Conservation (phyloP, 2,797 vertebrate genomes). For the Miichthys miiuy region DNA sequence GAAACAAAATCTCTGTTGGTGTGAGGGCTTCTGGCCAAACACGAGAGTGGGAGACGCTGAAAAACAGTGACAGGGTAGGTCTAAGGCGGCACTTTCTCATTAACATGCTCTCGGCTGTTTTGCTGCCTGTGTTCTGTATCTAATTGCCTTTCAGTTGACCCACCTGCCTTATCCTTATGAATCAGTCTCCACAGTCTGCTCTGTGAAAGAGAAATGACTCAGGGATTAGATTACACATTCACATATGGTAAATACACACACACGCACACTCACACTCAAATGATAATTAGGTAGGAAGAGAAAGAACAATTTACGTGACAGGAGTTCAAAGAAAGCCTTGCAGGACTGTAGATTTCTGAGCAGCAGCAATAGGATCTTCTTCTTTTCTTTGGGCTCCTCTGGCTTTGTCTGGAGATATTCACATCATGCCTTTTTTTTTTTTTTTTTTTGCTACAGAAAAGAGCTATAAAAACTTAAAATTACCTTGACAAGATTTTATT, state of each 20-base stretch:
- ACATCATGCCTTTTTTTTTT: slow-evolving; percentile 39
- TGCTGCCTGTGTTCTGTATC: slow-evolving; percentile 27
- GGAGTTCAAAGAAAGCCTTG: slow-evolving; percentile 42
- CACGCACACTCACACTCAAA: too few relatives aligned
- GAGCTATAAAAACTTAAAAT: slow-evolving; percentile 29
- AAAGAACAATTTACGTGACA: slow-evolving; percentile 24
- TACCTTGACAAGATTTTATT: slow-evolving; percentile 15
- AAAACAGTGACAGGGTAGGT: slow-evolving; percentile 10
- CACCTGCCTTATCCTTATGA: slow-evolving; percentile 21
- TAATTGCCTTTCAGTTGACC: slow-evolving; percentile 50
- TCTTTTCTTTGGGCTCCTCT: slow-evolving; percentile 33
- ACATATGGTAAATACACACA: neutral
- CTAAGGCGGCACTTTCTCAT: slow-evolving; percentile 36
- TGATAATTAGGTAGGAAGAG: slow-evolving; percentile 33
- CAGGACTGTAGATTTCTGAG: slow-evolving; percentile 17
- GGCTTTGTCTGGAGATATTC: slow-evolving; percentile 20
- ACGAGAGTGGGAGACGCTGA: slow-evolving; percentile 19
- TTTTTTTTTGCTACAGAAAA: slow-evolving; percentile 46
- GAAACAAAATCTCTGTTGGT: slow-evolving; percentile 25
- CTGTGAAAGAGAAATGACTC: slow-evolving; percentile 28
- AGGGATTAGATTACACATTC: slow-evolving; percentile 10
- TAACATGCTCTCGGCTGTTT: slow-evolving; percentile 24
- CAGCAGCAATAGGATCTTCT: slow-evolving; percentile 22
- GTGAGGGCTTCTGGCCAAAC: slow-evolving; percentile 35
- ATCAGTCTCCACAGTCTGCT: slow-evolving; percentile 29